These are phyloP conservation scores for Hesperia comma DNA, from an alignment of 2,888 invertebrate genomes.

Conservation along the genomic window DNA sequence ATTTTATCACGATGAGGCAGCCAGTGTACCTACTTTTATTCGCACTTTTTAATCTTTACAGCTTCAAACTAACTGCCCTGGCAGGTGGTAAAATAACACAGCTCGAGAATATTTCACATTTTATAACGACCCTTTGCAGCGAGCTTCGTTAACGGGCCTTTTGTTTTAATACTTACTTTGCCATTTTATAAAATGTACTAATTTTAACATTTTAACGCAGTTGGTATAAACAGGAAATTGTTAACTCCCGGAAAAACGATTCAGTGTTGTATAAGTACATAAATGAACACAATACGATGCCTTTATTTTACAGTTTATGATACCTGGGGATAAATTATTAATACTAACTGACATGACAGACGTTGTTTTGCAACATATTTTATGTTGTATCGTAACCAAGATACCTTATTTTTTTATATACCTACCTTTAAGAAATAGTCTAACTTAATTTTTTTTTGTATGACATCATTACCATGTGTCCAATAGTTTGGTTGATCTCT, in stretches of 20 bases:
- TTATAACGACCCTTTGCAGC: constrained; percentile 2
- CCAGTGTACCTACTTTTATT: constrained; percentile 22
- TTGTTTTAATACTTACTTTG: constrained; percentile 12
- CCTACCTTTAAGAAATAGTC: too few relatives aligned
- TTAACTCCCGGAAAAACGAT: not conserved
- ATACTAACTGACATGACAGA: too few relatives aligned
- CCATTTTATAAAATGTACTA: constrained; percentile 12
- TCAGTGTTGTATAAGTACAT: too few relatives aligned
- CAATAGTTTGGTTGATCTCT: too few relatives aligned
- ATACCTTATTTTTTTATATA: too few relatives aligned
- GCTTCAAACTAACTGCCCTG: constrained; percentile 13
- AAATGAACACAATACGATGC: too few relatives aligned
- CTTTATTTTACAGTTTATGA: too few relatives aligned
- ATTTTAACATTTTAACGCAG: not conserved
- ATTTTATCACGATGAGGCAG: constrained; percentile 29
- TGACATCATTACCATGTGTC: too few relatives aligned
- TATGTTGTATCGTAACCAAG: too few relatives aligned
- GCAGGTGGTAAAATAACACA: constrained; percentile 21
- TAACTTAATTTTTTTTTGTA: too few relatives aligned
- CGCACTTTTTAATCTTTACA: constrained; percentile 30
- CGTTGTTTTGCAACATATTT: too few relatives aligned
- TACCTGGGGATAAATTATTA: too few relatives aligned
- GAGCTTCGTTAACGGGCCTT: constrained; percentile 12
- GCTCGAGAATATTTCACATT: constrained; percentile 8
- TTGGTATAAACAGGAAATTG: not conserved